Base-by-base conservation (phyloP, 2,888 invertebrate genomes). In the Meteorus colon region DNA sequence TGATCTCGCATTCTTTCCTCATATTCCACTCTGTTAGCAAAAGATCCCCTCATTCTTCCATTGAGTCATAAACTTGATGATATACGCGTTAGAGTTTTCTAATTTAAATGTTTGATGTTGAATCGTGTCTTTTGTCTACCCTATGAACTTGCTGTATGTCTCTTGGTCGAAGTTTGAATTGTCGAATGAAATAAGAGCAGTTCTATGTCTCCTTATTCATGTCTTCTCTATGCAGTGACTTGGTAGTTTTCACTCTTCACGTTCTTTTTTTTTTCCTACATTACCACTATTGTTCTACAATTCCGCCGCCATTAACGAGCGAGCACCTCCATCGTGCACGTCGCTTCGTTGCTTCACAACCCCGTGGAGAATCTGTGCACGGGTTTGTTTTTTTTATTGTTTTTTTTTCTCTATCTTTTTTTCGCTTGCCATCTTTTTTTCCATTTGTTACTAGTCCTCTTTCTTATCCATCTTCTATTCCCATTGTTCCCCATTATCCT, bases 31-130 rank as follows among this genome's bases (percentile, higher is more conserved):
- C 16, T n/a, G 16, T 34, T 12, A 29, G 16, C 6, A 14, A 5
- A 63, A 5, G 12, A n/a, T 31, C 12, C 48, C n/a, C 2, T 48
- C 10, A 34, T 63, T 10, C 63, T 31, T n/a, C n/a, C 31, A 31
- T 68, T 69, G 24, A n/a, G 27, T 34, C 37, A 60, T 37, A 34
- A 60, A 48, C 8, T 37, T 48, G 51, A 27, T 59, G 69, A 60
- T 37, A 59, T 34, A 27, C 74, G 76, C 77, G 79, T 77, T 79
- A 77, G 78, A 80, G 81, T 84, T 85, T 83, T 82, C 82, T 83
- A 84, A 85, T 85, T 85, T 84, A 81, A 84, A 85, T 84, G 85
- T 85, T 85, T 85, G 83, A 85, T 83, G 84, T 83, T 79, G 82
- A 82, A 83, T 82, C 82, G 81, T 12, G 12, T 76, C 83, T 84